Evolutionary conservation across 2,888 invertebrate genomes (phyloP).

Genomic region (Lepidonotus clava): DNA sequence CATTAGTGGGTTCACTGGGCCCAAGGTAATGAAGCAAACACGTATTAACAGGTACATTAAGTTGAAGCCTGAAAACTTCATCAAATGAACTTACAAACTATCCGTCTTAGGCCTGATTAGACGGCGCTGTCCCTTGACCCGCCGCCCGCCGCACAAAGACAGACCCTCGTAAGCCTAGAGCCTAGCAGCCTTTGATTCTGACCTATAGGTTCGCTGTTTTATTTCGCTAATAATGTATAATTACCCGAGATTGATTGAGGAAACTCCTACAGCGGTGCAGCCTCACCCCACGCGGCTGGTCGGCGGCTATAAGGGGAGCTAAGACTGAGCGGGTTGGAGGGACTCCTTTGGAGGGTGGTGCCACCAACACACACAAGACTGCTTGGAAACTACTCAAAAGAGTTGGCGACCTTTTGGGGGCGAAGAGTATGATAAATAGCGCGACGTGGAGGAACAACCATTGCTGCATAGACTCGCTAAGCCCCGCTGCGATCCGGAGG

Average conservation of each 20-base stretch:
- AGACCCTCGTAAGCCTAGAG: neutral
- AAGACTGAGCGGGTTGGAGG: neutral
- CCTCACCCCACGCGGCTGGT: neutral
- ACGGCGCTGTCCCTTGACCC: neutral
- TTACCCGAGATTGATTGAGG: slow-evolving; percentile 46
- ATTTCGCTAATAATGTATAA: slow-evolving; percentile 49
- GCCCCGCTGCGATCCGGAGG: neutral
- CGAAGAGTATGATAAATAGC: slow-evolving; percentile 14
- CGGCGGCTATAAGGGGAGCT: neutral
- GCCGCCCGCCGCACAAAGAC: neutral
- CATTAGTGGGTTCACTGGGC: slow-evolving; percentile 50
- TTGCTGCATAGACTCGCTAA: neutral
- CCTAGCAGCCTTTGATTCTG: neutral
- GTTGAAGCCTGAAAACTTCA: slow-evolving; percentile 39
- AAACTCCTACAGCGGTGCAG: neutral
- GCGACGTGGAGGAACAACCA: neutral
- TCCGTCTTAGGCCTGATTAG: neutral
- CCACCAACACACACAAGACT: neutral
- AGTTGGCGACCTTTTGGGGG: slow-evolving; percentile 4
- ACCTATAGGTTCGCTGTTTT: slow-evolving; percentile 30
- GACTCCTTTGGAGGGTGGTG: neutral
- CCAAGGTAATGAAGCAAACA: slow-evolving; percentile 50
- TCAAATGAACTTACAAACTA: slow-evolving; percentile 47
- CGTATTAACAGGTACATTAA: slow-evolving; percentile 49
- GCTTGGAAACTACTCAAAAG: neutral